Percentiles rank a stretch among this genome's conserved stretches.
Conservation (phyloP, 1,140 invertebrate genomes). For the Sycophaga agraensis region DNA sequence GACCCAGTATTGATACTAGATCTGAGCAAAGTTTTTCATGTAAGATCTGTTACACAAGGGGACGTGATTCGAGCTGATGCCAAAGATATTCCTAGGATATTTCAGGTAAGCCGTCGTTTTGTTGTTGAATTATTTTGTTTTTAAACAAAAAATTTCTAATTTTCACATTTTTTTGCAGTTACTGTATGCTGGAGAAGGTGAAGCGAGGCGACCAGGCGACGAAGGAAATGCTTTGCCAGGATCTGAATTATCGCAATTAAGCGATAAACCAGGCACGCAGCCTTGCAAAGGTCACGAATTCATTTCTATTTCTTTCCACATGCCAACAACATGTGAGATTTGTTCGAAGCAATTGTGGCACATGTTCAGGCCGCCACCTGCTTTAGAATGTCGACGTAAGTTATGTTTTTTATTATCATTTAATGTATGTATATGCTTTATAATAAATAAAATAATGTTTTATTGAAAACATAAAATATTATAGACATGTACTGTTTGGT, state of each 20-base stretch:
- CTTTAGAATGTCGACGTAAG: constrained; percentile 92
- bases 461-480: too few relatives aligned
- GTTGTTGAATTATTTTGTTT: not conserved
- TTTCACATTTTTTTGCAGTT: constrained; percentile 56
- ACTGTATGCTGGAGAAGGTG: constrained; percentile 91
- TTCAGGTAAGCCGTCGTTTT: too few relatives aligned
- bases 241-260: constrained; percentile 52
- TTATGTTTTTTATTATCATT: too few relatives aligned
- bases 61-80: constrained; percentile 97
- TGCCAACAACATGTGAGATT: constrained; percentile 96
- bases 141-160: not conserved
- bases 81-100: constrained; percentile 98
- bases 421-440: too few relatives aligned
- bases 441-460: too few relatives aligned
- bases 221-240: constrained; percentile 55
- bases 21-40: constrained; percentile 98
- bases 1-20: constrained; percentile 94
- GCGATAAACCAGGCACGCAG: constrained; percentile 76
- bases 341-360: constrained; percentile 96
- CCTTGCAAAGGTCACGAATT: constrained; percentile 96
- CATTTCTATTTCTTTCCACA: constrained; percentile 93
- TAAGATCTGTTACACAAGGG: constrained; percentile 95
- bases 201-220: constrained; percentile 83
- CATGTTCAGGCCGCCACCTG: constrained; percentile 94
- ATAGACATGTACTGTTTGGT: too few relatives aligned